Evolutionary conservation across 2,888 invertebrate genomes (phyloP).

Genomic region (Synanthedon vespiformis): DNA sequence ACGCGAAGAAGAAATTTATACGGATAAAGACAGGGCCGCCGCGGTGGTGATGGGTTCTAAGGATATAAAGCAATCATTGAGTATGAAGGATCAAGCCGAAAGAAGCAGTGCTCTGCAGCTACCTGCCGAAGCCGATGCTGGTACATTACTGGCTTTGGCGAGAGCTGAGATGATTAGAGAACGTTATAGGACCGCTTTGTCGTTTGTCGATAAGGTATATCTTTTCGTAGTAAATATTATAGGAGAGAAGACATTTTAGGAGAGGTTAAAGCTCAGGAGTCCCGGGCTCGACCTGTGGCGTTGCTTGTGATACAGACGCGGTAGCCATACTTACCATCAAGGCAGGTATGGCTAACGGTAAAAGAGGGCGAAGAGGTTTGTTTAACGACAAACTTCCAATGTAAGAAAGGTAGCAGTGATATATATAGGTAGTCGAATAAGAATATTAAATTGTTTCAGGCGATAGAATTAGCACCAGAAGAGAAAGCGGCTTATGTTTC

Average conservation of each 20-base stretch:
- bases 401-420: too few species aligned
- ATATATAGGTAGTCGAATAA: too few species aligned
- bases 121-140: constrained; percentile 83
- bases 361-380: not conserved
- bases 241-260: not conserved
- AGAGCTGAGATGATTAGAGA: constrained; percentile 82
- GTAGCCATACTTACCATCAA: too few species aligned
- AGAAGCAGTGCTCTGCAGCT: constrained; percentile 78
- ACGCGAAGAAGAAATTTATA: constrained; percentile 81
- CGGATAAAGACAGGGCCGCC: constrained; percentile 91
- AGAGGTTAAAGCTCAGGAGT: too few species aligned
- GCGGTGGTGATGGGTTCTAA: constrained; percentile 88
- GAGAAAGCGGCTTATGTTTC: constrained; percentile 90
- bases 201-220: constrained; percentile 83
- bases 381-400: not conserved
- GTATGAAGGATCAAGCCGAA: constrained; percentile 83
- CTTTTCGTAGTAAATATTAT: not conserved
- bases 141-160: constrained; percentile 80
- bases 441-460: constrained; percentile 67
- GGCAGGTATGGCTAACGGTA: too few species aligned
- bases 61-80: constrained; percentile 88
- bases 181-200: constrained; percentile 77
- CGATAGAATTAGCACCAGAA: constrained; percentile 85
- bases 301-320: too few species aligned
- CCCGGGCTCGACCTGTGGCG: not conserved